These are phyloP conservation scores for Papilio polyxenes DNA, from an alignment of 1,140 invertebrate genomes.

Conservation along the genomic window DNA sequence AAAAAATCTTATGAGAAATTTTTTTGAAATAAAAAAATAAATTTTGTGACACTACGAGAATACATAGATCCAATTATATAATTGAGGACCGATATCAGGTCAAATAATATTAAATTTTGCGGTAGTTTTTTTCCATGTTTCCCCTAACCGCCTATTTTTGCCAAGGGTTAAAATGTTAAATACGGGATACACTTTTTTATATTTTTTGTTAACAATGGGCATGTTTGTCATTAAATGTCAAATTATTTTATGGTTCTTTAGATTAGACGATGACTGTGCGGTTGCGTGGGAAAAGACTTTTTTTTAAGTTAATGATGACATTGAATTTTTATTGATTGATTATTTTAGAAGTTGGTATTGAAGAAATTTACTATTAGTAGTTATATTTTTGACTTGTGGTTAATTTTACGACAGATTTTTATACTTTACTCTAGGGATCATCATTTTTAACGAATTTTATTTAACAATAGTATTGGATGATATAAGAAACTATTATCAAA, in stretches of 20 bases:
- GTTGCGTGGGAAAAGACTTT: slow-evolving; percentile 60
- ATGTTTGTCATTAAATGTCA: slow-evolving; percentile 68
- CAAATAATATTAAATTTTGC: slow-evolving; percentile 58
- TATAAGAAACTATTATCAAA: neutral
- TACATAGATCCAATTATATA: neutral
- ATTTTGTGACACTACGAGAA: neutral
- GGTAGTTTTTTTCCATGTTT: slow-evolving; percentile 57
- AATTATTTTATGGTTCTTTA: slow-evolving; percentile 70
- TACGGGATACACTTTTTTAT: slow-evolving; percentile 47
- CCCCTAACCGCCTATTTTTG: slow-evolving; percentile 53
- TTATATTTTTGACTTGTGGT: neutral
- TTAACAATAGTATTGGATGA: neutral
- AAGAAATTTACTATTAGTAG: neutral
- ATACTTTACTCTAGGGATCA: neutral
- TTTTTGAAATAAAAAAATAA: too few relatives aligned
- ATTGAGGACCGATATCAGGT: slow-evolving; percentile 38
- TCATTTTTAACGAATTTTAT: neutral
- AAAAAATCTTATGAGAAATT: too few relatives aligned
- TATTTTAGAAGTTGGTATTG: neutral
- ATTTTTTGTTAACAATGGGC: slow-evolving; percentile 51
- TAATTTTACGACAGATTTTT: neutral
- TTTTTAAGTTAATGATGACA: slow-evolving; percentile 64
- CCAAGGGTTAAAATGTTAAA: slow-evolving; percentile 52
- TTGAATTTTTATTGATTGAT: slow-evolving; percentile 57
- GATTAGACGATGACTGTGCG: slow-evolving; percentile 51